A percentile compares a stretch with the other conserved stretches of the same genome.
Conservation (phyloP, 2,888 invertebrate genomes). For the Tetramorium bicarinatum region DNA sequence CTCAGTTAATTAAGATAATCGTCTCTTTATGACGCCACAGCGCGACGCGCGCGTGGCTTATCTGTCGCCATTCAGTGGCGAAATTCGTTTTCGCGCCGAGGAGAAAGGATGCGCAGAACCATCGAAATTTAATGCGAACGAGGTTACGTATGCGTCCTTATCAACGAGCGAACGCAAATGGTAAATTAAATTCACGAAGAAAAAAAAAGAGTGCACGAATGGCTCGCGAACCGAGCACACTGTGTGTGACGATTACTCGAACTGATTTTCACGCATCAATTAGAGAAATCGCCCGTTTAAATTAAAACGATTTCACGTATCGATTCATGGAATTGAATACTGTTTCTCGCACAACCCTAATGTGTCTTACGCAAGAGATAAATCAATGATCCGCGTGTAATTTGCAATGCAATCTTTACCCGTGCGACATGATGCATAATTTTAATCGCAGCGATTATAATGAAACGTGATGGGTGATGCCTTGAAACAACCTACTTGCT, state of each 20-base stretch:
- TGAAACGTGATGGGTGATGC: conserved; percentile 20
- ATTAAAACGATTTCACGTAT: background rate
- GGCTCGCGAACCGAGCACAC: conserved; percentile 2
- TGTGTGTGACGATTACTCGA: background rate
- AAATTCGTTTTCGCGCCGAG: conserved; percentile 67
- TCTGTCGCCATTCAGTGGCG: conserved; percentile 66
- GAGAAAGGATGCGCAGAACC: conserved; percentile 61
- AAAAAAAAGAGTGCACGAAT: background rate
- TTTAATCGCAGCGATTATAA: conserved; percentile 34
- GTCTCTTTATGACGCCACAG: conserved; percentile 79
- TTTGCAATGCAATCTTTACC: conserved; percentile 39
- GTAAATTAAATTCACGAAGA: conserved; percentile 5
- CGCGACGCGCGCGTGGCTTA: conserved; percentile 55
- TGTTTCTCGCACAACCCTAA: background rate
- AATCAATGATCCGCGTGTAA: conserved; percentile 47
- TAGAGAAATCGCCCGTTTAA: background rate
- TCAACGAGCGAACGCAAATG: conserved; percentile 1
- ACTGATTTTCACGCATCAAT: conserved; percentile 10
- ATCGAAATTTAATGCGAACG: conserved; percentile 12
- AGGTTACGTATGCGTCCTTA: conserved; percentile 29
- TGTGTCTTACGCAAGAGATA: conserved; percentile 31
- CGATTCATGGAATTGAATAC: background rate
- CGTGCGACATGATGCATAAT: conserved; percentile 35
- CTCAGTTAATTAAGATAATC: conserved; percentile 85
- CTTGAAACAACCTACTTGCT: background rate